Evolutionary conservation across 2,113 vertebrate genomes (phyloP).

Genomic region (Cavia porcellus): DNA sequence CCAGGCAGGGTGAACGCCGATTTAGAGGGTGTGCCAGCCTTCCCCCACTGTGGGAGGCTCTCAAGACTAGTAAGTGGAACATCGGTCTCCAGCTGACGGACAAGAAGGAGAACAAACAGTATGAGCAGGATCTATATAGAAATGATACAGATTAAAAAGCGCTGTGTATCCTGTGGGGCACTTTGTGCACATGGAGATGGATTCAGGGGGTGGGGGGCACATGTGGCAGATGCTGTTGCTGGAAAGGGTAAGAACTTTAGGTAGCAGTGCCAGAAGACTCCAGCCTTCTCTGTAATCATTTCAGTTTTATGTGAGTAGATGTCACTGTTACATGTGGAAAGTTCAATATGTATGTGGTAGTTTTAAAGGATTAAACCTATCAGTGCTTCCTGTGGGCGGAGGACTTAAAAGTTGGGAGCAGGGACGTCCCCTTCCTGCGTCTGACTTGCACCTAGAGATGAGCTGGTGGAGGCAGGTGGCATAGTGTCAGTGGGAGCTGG

Average conservation of each 20-base stretch:
- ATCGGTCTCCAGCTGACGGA: not conserved
- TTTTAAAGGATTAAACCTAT: not conserved
- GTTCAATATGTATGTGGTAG: not conserved
- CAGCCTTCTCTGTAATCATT: not conserved
- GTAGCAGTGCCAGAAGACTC: not conserved
- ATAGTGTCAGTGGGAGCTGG: fast-evolving
- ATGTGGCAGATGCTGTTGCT: not conserved
- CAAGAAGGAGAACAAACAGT: not conserved
- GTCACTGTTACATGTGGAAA: not conserved
- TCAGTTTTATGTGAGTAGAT: not conserved
- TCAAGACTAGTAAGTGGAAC: not conserved
- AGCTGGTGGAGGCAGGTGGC: not conserved
- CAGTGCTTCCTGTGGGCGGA: not conserved
- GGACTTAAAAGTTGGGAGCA: not conserved
- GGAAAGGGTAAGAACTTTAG: not conserved
- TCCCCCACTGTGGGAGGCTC: not conserved
- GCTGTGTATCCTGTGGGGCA: not conserved
- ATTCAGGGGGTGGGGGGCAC: not conserved
- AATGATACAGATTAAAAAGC: too few species aligned
- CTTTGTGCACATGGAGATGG: fast-evolving
- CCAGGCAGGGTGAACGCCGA: not conserved
- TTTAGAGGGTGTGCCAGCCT: not conserved
- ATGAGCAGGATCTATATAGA: not conserved
- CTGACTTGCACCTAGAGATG: not conserved
- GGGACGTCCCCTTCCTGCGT: not conserved